phyloP scores from a whole-genome alignment of 2,797 vertebrate species.

The Cryptoblepharus egeriae region DNA sequence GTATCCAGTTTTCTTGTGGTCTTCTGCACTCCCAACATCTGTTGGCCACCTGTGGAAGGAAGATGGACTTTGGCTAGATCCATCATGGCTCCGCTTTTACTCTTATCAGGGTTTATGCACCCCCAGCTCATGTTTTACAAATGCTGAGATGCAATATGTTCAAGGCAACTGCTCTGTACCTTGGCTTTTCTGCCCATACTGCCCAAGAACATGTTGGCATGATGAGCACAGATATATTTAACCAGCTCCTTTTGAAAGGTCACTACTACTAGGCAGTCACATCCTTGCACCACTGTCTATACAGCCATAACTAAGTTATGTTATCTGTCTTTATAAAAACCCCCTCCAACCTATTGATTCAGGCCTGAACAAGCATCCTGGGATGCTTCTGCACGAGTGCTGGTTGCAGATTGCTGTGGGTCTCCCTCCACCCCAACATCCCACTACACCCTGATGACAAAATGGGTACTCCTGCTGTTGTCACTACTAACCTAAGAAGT shows the following conservation, averaged over 20 bases:
- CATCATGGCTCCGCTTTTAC: too few species aligned
- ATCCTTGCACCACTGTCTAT: neutral
- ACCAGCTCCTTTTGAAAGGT: conserved; percentile 8
- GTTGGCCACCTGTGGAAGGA: too few species aligned
- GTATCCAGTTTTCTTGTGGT: too few species aligned
- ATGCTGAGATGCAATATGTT: neutral
- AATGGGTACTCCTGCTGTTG: too few species aligned
- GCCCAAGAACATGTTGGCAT: neutral
- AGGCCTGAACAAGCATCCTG: neutral
- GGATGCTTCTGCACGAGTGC: too few species aligned
- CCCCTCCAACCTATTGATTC: neutral
- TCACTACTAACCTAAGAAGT: too few species aligned
- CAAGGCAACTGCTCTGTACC: too few species aligned
- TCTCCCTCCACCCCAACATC: too few species aligned
- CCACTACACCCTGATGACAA: too few species aligned
- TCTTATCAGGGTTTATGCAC: neutral
- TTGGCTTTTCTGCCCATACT: neutral
- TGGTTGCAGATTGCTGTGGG: too few species aligned
- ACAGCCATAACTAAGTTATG: neutral
- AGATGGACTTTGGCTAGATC: too few species aligned
- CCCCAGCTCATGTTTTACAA: neutral
- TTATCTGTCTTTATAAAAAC: neutral
- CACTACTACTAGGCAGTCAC: conserved; percentile 29
- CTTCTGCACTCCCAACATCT: too few species aligned
- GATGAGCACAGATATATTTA: neutral